Conservation (phyloP, 2,797 vertebrate genomes). For the Anguilla marmorata region DNA sequence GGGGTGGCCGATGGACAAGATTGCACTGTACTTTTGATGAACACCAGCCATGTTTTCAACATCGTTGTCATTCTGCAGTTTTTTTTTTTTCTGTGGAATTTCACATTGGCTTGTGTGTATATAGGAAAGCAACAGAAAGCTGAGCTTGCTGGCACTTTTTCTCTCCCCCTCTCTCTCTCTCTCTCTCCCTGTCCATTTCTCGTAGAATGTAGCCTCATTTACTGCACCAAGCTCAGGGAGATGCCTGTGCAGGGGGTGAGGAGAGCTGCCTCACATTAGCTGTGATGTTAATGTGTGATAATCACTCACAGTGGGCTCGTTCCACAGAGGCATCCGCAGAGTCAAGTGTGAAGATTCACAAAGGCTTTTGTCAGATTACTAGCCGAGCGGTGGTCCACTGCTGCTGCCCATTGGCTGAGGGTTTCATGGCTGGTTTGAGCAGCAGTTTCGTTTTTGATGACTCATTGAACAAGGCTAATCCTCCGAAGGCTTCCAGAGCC, state of each 20-base stretch:
- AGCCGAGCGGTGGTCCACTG: not conserved
- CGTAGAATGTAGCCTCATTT: conserved; percentile 29
- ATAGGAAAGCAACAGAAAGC: conserved; percentile 1
- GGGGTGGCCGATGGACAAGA: not conserved
- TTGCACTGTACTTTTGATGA: conserved; percentile 6
- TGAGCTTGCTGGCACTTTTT: conserved; percentile 4
- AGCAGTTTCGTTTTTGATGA: not conserved
- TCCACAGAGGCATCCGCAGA: not conserved
- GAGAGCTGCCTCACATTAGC: conserved; percentile 13
- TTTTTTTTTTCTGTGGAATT: conserved; percentile 24
- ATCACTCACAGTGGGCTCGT: conserved; percentile 5
- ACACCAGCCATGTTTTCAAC: conserved; percentile 8
- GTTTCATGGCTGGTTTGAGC: conserved; percentile 17
- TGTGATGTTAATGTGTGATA: conserved; percentile 13
- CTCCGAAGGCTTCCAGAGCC: not conserved
- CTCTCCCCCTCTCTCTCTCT: not conserved
- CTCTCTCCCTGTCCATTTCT: not conserved
- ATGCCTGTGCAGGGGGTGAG: conserved; percentile 13
- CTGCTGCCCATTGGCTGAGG: not conserved
- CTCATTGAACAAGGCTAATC: not conserved
- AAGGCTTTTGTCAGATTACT: conserved; percentile 12
- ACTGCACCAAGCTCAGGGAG: conserved; percentile 1
- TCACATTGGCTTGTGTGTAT: conserved; percentile 22
- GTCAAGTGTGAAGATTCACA: conserved; percentile 5
- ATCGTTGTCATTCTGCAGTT: not conserved